phyloP scores from a whole-genome alignment of 30 jellyfish, hydroid and myxozoan genomes.

The Aurelia aurita complex sp. Pacific region DNA sequence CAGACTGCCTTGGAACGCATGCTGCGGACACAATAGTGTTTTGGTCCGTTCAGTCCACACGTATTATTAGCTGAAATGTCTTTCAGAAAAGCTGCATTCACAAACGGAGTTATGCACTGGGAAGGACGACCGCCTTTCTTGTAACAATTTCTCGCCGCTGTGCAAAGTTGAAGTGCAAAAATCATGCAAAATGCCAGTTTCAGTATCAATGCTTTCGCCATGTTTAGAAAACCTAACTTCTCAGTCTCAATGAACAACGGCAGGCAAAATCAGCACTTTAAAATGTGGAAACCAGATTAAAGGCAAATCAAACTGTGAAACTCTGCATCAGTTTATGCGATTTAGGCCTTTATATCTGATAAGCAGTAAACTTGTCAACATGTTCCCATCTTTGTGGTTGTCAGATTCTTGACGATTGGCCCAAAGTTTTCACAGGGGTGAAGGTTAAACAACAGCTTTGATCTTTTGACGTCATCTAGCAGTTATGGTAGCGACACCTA shows the following conservation, averaged over 20 bases:
- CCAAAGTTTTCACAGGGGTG: no score
- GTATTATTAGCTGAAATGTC: slow-evolving; percentile 85
- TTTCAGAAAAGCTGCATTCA: slow-evolving; percentile 86
- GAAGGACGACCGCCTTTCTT: slow-evolving; percentile 79
- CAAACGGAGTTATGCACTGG: slow-evolving; percentile 96
- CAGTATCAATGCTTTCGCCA: not conserved
- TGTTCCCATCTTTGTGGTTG: slow-evolving; percentile 45
- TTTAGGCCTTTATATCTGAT: not conserved
- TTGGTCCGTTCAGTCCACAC: slow-evolving; percentile 80
- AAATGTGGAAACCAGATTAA: not conserved
- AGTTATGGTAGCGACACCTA: no score
- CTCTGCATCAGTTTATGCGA: no score
- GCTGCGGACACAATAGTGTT: slow-evolving; percentile 85
- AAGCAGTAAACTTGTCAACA: not conserved
- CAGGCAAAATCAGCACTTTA: not conserved
- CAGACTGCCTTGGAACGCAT: slow-evolving; percentile 73
- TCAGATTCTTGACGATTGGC: not conserved
- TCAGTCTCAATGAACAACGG: not conserved
- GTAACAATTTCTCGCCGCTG: slow-evolving; percentile 86
- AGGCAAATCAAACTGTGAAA: not conserved
- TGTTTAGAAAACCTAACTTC: not conserved
- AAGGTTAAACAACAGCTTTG: no score
- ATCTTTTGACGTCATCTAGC: no score
- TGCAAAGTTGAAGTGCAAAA: slow-evolving; percentile 48
- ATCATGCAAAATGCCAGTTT: not conserved